Base-by-base conservation (phyloP, 2,113 vertebrate genomes). In the Atherinomorus stipes region DNA sequence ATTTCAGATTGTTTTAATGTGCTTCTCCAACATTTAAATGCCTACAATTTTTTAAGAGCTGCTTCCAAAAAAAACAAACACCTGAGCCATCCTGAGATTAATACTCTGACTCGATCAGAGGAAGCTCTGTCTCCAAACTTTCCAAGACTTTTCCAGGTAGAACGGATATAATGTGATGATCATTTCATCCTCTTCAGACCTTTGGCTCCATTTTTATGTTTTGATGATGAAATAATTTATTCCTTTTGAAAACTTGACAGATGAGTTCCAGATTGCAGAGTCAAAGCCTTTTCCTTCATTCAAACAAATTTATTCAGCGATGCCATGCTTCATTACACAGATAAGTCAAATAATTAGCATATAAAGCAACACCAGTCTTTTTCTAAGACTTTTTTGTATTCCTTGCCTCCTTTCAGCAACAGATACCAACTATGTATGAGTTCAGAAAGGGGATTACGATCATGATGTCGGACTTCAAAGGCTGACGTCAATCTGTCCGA, bases 381-480 rank as follows among this genome's bases (percentile, higher is more conserved):
- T 69, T 66, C 64, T 25, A 22, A 54, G 0, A 45, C 28, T 0
- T 38, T 42, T 52, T 50, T 47, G 68, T 28, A 64, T 64, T 74
- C 59, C 50, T 70, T 3, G 15, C 51, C 54, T 78, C 44, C 42
- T 76, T 85, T 84, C 51, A 72, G 50, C 69, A 18, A 63, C 70
- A 64, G 72, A 87, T 77, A 51, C 51, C 76, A 77, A 73, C 84
- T 89, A 80, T 67, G 77, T 42, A 28, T 1, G 53, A 72, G 75
- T 76, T 87, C 74, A 79, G 76, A 89, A 58, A 34, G 31, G 73
- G 71, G 65, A 71, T 81, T 69, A 68, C 0, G 56, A 85, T 77
- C 78, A 18, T 62, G 78, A 50, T 77, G 58, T 86, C 23, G 56
- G 73, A 71, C 81, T 84, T 88, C 81, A 90, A 85, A 84, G 88